A percentile compares a stretch with the other conserved stretches of the same genome.
These are phyloP conservation scores for Emydocephalus ijimae DNA, from an alignment of 2,113 vertebrate species.

Conservation along the genomic window DNA sequence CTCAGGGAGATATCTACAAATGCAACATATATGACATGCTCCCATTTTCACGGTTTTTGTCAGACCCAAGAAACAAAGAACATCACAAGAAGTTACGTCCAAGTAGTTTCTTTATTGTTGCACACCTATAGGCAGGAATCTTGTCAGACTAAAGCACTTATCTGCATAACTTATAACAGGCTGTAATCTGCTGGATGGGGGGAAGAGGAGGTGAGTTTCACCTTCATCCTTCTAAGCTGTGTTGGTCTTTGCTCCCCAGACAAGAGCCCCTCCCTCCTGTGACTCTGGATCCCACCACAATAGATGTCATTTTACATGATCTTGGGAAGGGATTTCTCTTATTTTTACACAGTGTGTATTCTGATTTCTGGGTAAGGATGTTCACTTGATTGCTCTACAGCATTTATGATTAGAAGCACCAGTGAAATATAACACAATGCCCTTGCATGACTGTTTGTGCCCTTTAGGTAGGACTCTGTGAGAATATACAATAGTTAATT, in stretches of 20 bases:
- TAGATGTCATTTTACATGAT: neutral
- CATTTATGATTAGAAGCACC: conserved; percentile 47
- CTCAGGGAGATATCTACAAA: neutral
- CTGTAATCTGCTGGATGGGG: neutral
- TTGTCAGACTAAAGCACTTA: neutral
- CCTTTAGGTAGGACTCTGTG: conserved; percentile 54
- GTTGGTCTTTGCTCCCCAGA: neutral
- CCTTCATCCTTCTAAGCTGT: neutral
- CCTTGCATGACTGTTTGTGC: conserved; percentile 49
- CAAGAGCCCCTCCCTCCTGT: neutral
- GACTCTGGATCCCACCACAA: neutral
- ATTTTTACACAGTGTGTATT: neutral
- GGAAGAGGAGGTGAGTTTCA: too few species aligned
- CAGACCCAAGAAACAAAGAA: neutral
- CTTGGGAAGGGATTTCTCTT: neutral
- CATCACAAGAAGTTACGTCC: neutral
- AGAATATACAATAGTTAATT: conserved; percentile 69
- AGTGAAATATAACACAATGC: conserved; percentile 36
- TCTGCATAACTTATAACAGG: neutral
- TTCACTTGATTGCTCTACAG: conserved; percentile 44
- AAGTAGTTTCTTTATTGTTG: neutral
- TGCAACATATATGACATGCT: neutral
- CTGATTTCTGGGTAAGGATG: conserved; percentile 50
- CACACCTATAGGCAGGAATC: neutral
- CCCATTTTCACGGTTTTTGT: neutral